phyloP scores from a whole-genome alignment of 1,140 invertebrate genomes.

The Paramacrobiotus metropolitanus region DNA sequence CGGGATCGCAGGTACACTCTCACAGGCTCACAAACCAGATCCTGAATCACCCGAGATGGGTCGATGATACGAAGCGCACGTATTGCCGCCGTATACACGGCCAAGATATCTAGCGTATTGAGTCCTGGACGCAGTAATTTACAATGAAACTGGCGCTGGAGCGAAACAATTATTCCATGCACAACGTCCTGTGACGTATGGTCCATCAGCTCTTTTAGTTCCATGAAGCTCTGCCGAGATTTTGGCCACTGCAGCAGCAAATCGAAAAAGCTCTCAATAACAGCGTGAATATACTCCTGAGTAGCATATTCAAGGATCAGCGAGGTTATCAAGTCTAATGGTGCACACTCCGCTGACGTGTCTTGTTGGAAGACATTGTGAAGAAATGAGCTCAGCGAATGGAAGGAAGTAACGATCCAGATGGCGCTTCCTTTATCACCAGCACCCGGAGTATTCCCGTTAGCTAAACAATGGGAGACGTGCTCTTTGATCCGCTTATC shows the following conservation, averaged over 20 bases:
- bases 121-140: conserved; percentile 74
- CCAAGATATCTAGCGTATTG: conserved; percentile 87
- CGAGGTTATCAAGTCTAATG: too few species aligned
- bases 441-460: too few species aligned
- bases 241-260: background rate
- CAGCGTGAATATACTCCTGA: background rate
- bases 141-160: background rate
- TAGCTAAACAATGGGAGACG: too few species aligned
- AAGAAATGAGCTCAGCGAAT: too few species aligned
- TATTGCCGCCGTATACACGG: conserved; percentile 84
- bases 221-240: background rate
- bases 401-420: too few species aligned
- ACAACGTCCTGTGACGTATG: background rate
- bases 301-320: background rate
- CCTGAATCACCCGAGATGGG: conserved; percentile 69
- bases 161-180: background rate
- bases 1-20: conserved; percentile 29
- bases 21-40: conserved; percentile 81
- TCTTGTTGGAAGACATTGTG: too few species aligned
- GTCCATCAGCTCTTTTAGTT: background rate
- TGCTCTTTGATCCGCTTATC: background rate
- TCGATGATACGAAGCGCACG: conserved; percentile 72
- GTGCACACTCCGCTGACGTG: too few species aligned
- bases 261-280: background rate
- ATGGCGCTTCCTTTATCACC: too few species aligned